A percentile compares a stretch with the other conserved stretches of the same genome.
These are phyloP conservation scores for Diplolepis rosae DNA, from an alignment of 2,888 invertebrate species.

Conservation along the genomic window DNA sequence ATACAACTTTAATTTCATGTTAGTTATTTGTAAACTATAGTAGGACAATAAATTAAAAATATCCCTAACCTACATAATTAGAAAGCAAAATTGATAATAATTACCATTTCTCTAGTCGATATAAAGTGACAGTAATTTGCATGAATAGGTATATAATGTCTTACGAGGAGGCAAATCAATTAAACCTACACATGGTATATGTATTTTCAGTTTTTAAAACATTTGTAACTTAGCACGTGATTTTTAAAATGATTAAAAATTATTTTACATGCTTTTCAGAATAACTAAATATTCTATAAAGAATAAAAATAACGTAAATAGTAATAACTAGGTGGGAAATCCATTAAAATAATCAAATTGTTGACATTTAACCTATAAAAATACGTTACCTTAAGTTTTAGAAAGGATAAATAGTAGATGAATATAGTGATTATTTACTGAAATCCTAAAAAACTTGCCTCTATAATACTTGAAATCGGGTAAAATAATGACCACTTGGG, in stretches of 20 bases:
- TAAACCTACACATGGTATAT: no score
- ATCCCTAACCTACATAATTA: no score
- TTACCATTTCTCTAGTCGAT: no score
- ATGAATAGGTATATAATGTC: no score
- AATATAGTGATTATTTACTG: conserved; percentile 1
- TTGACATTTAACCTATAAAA: neutral
- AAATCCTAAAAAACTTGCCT: conserved; percentile 43
- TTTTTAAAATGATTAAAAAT: neutral
- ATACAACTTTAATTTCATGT: no score
- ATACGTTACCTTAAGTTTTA: neutral
- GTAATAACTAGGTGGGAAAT: neutral
- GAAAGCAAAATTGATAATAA: no score
- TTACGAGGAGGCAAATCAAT: no score
- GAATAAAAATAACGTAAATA: neutral
- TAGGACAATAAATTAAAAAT: no score
- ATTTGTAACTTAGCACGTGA: no score
- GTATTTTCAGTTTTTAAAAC: neutral
- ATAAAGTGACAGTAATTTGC: no score
- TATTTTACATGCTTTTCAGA: neutral
- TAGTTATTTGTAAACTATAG: no score
- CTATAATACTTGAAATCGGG: conserved; percentile 38
- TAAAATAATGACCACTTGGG: conserved; percentile 44
- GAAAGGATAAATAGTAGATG: conserved; percentile 2
- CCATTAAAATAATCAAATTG: neutral
- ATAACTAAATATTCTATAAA: neutral